Conservation (phyloP, 2,113 vertebrate species). For the Erythrocercus mccallii region DNA sequence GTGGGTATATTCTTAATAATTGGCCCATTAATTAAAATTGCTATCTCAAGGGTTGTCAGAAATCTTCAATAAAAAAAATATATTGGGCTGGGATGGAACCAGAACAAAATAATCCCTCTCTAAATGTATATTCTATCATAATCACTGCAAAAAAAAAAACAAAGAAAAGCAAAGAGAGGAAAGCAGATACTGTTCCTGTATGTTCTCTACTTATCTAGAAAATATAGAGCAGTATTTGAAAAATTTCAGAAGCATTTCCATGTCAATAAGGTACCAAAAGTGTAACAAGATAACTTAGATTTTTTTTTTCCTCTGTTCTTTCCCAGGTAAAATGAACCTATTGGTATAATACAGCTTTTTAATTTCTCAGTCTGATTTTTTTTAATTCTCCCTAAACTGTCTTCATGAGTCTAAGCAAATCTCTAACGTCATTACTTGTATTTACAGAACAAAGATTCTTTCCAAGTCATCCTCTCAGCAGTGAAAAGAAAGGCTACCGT, state of each 20-base stretch:
- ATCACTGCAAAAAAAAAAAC: neutral
- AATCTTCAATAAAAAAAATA: neutral
- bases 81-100: neutral
- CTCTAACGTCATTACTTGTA: neutral
- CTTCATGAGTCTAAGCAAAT: neutral
- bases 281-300: neutral
- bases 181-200: neutral
- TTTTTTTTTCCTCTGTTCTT: neutral
- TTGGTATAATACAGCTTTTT: neutral
- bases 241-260: neutral
- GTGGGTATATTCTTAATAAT: neutral
- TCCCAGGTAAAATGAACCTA: neutral
- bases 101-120: neutral
- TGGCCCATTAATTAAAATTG: constrained; percentile 3
- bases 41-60: neutral
- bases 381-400: neutral
- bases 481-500: neutral
- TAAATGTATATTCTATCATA: neutral
- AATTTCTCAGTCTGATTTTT: neutral
- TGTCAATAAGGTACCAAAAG: neutral
- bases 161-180: neutral
- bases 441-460: neutral
- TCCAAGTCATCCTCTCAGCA: neutral
- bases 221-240: neutral
- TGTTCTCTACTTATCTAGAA: neutral